Percentiles rank a stretch among this genome's conserved stretches.
Evolutionary conservation across 1,140 invertebrate species (phyloP).

Genomic region (Hypsibius dujardini): DNA sequence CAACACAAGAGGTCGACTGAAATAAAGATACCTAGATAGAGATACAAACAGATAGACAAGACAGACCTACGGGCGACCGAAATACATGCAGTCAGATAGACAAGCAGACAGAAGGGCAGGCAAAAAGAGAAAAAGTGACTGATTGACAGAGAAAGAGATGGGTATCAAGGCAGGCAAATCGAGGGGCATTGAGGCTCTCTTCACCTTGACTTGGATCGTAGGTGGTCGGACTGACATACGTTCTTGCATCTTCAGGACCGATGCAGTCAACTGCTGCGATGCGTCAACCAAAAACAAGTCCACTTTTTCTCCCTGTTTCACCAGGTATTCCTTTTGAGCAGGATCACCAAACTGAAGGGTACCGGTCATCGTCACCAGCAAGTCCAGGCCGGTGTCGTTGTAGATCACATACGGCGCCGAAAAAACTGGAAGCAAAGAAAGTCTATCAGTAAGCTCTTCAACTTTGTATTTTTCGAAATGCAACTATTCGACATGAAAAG

Average conservation of each 20-base stretch:
- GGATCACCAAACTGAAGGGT: background rate
- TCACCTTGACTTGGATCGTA: background rate
- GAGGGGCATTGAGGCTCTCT: too few species aligned
- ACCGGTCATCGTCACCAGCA: background rate
- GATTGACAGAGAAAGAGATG: too few species aligned
- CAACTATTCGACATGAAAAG: too few species aligned
- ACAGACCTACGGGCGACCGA: too few species aligned
- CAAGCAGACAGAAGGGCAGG: too few species aligned
- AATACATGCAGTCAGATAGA: too few species aligned
- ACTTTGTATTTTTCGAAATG: too few species aligned
- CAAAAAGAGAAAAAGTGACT: too few species aligned
- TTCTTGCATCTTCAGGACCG: slow-evolving; percentile 5
- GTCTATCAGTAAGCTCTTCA: slow-evolving; percentile 14
- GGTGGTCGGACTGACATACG: background rate
- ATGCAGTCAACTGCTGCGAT: background rate
- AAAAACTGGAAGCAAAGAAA: background rate
- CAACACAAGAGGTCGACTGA: too few species aligned
- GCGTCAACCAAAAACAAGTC: background rate
- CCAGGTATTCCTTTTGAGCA: background rate
- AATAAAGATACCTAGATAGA: too few species aligned
- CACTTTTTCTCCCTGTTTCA: background rate
- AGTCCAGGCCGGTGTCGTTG: slow-evolving; percentile 55
- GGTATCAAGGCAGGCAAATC: too few species aligned
- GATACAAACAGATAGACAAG: too few species aligned
- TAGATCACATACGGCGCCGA: slow-evolving; percentile 56